Percentiles rank a stretch among this genome's conserved stretches.
These are phyloP conservation scores for Chymomyza caudatula DNA, from an alignment of 2,888 invertebrate species.

Conservation along the genomic window DNA sequence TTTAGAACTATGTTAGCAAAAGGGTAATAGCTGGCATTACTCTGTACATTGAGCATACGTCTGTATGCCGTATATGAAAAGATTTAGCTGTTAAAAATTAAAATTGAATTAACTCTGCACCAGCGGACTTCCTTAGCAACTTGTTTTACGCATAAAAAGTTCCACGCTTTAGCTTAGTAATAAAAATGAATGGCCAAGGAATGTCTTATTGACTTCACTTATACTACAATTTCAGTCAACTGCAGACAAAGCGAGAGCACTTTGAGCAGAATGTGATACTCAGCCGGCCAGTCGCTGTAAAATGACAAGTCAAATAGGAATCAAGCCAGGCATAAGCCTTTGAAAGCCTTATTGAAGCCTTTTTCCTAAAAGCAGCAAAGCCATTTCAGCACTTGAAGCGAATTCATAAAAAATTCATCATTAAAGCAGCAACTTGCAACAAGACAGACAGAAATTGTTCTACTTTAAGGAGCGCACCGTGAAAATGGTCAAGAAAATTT, in stretches of 20 bases:
- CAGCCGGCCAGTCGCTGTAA: conserved; percentile 27
- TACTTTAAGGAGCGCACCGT: conserved; percentile 1
- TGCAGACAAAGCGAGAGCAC: conserved; percentile 12
- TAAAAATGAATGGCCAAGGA: neutral
- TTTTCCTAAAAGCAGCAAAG: neutral
- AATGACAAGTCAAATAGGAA: conserved; percentile 14
- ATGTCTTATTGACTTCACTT: neutral
- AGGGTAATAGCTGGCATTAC: too few relatives aligned
- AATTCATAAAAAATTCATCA: conserved; percentile 19
- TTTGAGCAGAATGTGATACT: conserved; percentile 26
- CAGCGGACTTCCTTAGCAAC: too few relatives aligned
- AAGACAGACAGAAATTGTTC: neutral
- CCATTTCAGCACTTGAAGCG: conserved; percentile 8
- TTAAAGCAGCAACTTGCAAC: conserved; percentile 33
- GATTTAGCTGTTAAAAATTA: too few relatives aligned
- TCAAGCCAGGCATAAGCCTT: conserved; percentile 33
- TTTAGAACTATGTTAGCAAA: too few relatives aligned
- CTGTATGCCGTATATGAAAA: too few relatives aligned
- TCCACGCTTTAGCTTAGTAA: too few relatives aligned
- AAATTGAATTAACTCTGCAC: too few relatives aligned
- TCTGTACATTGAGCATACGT: too few relatives aligned
- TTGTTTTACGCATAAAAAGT: too few relatives aligned
- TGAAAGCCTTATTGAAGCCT: conserved; percentile 19
- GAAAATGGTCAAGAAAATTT: conserved; percentile 40
- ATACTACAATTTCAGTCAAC: neutral